phyloP scores from a whole-genome alignment of 2,888 invertebrate genomes.

The Oegoconia quadripuncta region DNA sequence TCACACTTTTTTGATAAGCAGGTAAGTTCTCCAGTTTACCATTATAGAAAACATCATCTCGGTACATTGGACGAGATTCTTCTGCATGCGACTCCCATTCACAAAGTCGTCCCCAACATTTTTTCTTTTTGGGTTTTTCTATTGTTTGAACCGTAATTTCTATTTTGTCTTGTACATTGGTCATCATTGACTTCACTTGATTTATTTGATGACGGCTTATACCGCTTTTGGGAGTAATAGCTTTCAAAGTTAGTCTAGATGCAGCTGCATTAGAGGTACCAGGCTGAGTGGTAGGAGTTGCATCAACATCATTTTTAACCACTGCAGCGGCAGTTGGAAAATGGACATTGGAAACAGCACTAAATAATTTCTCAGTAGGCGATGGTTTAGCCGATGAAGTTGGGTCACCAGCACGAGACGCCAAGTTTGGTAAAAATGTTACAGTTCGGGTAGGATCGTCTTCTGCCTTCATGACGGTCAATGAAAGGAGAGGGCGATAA shows the following conservation, averaged over 20 bases:
- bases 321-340: constrained; percentile 35
- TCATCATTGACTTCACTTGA: constrained; percentile 57
- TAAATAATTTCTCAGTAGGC: constrained; percentile 38
- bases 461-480: constrained; percentile 49
- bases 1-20: constrained; percentile 56
- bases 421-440: constrained; percentile 58
- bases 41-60: constrained; percentile 66
- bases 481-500: constrained; percentile 53
- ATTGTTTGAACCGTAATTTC: constrained; percentile 27
- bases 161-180: constrained; percentile 36
- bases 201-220: constrained; percentile 54
- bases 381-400: constrained; percentile 35
- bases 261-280: constrained; percentile 31
- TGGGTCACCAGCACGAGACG: constrained; percentile 20
- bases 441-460: constrained; percentile 58
- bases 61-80: constrained; percentile 62
- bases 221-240: constrained; percentile 44
- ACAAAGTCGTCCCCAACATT: constrained; percentile 47
- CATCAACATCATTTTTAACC: neutral
- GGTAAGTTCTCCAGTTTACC: constrained; percentile 55
- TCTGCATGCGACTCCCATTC: constrained; percentile 59
- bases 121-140: neutral
- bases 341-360: constrained; percentile 38
- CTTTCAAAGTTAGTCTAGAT: constrained; percentile 50
- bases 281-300: neutral